phyloP scores from a whole-genome alignment of 2,797 vertebrate species.

The Chaetophractus vellerosus region DNA sequence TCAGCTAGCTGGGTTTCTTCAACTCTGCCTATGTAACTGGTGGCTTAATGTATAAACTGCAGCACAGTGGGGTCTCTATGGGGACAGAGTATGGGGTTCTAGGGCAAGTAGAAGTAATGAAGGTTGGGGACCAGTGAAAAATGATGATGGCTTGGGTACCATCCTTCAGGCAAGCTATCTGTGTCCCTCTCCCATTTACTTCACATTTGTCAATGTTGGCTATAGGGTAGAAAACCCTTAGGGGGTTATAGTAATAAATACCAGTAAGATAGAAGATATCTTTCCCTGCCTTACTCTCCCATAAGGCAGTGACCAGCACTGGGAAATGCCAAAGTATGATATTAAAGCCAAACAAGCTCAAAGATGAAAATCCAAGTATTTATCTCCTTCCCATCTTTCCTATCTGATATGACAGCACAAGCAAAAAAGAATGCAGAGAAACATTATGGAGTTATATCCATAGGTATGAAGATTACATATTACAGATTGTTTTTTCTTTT shows the following conservation, averaged over 20 bases:
- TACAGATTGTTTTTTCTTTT: not conserved
- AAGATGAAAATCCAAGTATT: not conserved
- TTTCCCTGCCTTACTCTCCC: not conserved
- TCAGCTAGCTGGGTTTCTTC: not conserved
- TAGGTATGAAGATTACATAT: not conserved
- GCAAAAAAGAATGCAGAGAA: slow-evolving; percentile 34
- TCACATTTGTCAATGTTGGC: not conserved
- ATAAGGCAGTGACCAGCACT: not conserved
- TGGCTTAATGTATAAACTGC: not conserved
- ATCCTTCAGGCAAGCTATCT: not conserved
- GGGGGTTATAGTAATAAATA: no score
- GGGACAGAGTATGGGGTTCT: not conserved
- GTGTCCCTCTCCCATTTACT: not conserved
- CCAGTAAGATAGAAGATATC: not conserved
- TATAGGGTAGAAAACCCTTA: not conserved
- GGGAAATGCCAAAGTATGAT: not conserved
- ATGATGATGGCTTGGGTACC: not conserved
- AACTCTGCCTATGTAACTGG: not conserved
- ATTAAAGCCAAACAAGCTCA: not conserved
- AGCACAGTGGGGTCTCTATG: not conserved
- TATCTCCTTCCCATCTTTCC: not conserved
- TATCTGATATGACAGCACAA: not conserved
- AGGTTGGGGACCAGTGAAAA: not conserved
- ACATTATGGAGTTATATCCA: not conserved
- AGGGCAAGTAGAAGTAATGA: not conserved